These are phyloP conservation scores for Drosophila lowei DNA, from an alignment of 1,140 invertebrate species.

Conservation along the genomic window DNA sequence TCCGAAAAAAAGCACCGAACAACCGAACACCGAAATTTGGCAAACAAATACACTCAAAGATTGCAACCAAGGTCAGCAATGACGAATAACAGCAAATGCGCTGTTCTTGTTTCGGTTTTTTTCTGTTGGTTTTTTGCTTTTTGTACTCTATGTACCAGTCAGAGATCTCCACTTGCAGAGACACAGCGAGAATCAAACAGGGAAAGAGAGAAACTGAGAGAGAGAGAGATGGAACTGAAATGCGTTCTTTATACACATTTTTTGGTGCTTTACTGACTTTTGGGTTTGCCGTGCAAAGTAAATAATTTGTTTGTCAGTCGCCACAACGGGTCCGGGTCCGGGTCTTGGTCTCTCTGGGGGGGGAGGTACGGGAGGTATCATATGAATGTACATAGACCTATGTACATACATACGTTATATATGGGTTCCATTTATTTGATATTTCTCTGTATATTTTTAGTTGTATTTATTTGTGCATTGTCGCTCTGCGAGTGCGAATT, in stretches of 20 bases:
- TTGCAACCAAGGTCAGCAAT: slow-evolving; percentile 80
- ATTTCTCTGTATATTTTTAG: slow-evolving; percentile 21
- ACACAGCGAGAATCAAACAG: slow-evolving; percentile 22
- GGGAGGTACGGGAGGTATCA: neutral
- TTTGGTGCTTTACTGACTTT: slow-evolving; percentile 25
- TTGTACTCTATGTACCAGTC: slow-evolving; percentile 63
- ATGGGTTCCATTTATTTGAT: slow-evolving; percentile 19
- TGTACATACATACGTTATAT: slow-evolving; percentile 29
- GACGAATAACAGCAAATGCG: slow-evolving; percentile 82
- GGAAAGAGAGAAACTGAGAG: slow-evolving; percentile 3
- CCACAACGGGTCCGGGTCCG: neutral
- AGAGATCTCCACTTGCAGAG: slow-evolving; percentile 62
- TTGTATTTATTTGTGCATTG: slow-evolving; percentile 46
- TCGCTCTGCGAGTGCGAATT: slow-evolving; percentile 32
- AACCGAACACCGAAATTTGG: slow-evolving; percentile 8
- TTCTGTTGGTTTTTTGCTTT: slow-evolving; percentile 9
- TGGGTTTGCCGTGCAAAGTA: slow-evolving; percentile 66
- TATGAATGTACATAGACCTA: slow-evolving; percentile 23
- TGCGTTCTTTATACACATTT: slow-evolving; percentile 56
- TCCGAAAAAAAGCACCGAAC: slow-evolving; percentile 31
- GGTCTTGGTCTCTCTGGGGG: neutral
- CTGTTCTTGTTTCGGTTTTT: slow-evolving; percentile 37
- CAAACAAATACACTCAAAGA: slow-evolving; percentile 65
- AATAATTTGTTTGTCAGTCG: slow-evolving; percentile 73
- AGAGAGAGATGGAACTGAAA: slow-evolving; percentile 33